Conservation (phyloP, 2,888 invertebrate species). For the Rambutsinella grinnellia region DNA sequence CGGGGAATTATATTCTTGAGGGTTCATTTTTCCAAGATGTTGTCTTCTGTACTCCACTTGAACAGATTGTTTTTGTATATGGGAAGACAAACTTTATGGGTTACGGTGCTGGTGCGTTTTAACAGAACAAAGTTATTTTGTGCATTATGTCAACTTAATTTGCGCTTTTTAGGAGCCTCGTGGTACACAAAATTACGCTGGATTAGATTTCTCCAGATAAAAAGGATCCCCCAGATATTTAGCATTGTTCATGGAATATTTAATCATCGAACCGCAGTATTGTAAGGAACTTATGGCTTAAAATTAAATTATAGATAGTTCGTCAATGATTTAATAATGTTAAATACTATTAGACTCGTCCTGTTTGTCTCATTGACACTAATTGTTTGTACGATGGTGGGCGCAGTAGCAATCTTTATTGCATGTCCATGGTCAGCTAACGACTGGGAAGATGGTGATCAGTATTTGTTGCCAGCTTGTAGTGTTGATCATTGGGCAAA, state of each 20-base stretch:
- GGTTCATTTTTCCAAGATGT: constrained; percentile 57
- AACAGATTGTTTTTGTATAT: constrained; percentile 33
- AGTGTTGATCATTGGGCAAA: constrained; percentile 44
- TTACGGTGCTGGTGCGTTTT: constrained; percentile 24
- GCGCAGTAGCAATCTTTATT: constrained; percentile 37
- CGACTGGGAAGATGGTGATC: constrained; percentile 47
- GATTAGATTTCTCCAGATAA: constrained; percentile 51
- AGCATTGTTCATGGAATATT: constrained; percentile 56
- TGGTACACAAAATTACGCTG: constrained; percentile 57
- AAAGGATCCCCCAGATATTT: constrained; percentile 56
- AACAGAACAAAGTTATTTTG: not conserved
- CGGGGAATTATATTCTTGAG: constrained; percentile 47
- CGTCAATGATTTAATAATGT: not conserved
- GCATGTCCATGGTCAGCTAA: constrained; percentile 46
- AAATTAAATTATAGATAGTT: too few relatives aligned
- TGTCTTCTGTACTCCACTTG: constrained; percentile 48
- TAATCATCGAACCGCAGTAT: constrained; percentile 37
- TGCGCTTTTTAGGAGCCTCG: constrained; percentile 1
- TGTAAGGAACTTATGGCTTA: constrained; percentile 58
- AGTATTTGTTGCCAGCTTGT: constrained; percentile 55
- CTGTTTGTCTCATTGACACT: constrained; percentile 49
- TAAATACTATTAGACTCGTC: constrained; percentile 26
- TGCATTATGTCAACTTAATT: not conserved
- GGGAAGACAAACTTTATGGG: constrained; percentile 35
- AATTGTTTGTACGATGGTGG: constrained; percentile 47